Base-by-base conservation (phyloP, 2,888 invertebrate species). In the Diarsia brunnea region DNA sequence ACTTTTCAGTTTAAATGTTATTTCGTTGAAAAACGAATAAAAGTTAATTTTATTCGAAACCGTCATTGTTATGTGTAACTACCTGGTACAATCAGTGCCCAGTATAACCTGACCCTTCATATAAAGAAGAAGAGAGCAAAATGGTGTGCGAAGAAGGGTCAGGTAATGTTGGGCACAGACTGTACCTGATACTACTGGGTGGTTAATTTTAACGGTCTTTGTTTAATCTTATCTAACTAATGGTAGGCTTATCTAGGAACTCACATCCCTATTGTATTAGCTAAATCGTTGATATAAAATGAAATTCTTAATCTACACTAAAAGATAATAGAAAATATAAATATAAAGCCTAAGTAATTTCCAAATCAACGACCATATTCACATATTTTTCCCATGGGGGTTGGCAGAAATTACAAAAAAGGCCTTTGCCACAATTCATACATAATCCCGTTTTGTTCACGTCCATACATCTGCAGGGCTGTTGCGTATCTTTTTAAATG, bases 211-310 rank as follows among this genome's bases (percentile, higher is more conserved):
- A 69, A 49, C 49, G 38, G 43, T 24, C 16, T 78, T 64, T 78
- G 69, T 77, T 55, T 53, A 55, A 55, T 78, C n/a, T 69, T 78
- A 77, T 63, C 70, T 63, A 49, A 55, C 0, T 12, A 70, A 78
- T 78, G 14, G 70, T 16, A 24, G 70, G 69, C 63, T 77, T 76
- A 69, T 64, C 76, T 49, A 78, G 27, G n/a, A 49, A 43, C 63
- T 49, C 43, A 49, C 53, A 49, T 43, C 19, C 69, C 55, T 1
- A 21, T n/a, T 49, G 38, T 63, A 21, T 47, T 31, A 55, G 3
- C 19, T 21, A 43, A 45, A 77, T 63, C 8, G 47, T 63, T 49
- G 38, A 49, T 49, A 61, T 45, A 61, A 53, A 69, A 69, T 77
- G 12, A 21, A 61, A 16, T 60, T 1, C 8, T 16, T 21, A 53